Evolutionary conservation across 2,888 invertebrate genomes (phyloP).

Genomic region (Abrostola tripartita): DNA sequence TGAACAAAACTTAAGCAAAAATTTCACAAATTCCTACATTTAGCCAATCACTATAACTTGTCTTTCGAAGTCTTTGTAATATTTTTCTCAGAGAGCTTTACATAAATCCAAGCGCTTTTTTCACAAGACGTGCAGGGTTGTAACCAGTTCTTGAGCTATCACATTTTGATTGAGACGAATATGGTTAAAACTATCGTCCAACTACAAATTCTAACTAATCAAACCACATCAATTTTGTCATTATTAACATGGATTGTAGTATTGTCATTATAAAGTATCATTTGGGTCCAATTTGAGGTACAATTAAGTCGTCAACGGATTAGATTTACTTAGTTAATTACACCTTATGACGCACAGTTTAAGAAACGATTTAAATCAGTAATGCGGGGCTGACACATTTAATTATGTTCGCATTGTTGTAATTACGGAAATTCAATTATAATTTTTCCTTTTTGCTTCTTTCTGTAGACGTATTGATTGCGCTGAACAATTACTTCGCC

Average conservation of each 20-base stretch:
- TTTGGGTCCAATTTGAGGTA: conserved; percentile 53
- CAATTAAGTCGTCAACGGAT: conserved; percentile 50
- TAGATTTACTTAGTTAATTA: conserved; percentile 37
- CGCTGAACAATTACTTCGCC: conserved; percentile 17
- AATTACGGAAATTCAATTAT: conserved; percentile 21
- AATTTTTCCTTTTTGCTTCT: conserved; percentile 5
- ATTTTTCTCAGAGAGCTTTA: too few species aligned
- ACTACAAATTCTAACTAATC: conserved; percentile 30
- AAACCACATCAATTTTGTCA: conserved; percentile 64
- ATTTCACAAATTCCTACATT: too few species aligned
- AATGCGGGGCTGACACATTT: conserved; percentile 19
- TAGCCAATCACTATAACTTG: too few species aligned
- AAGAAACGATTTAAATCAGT: background rate
- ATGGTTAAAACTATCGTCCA: conserved; percentile 8
- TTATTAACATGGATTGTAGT: too few species aligned
- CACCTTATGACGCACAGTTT: conserved; percentile 16
- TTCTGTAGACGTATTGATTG: conserved; percentile 11
- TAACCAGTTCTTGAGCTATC: background rate
- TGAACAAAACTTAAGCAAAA: too few species aligned
- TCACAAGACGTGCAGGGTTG: background rate
- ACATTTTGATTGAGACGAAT: background rate
- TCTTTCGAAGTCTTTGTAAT: too few species aligned
- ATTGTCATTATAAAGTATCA: conserved; percentile 64
- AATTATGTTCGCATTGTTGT: conserved; percentile 14
- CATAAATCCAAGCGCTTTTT: too few species aligned